Conservation (phyloP, 2,113 vertebrate species). For the Crotalus tigris region DNA sequence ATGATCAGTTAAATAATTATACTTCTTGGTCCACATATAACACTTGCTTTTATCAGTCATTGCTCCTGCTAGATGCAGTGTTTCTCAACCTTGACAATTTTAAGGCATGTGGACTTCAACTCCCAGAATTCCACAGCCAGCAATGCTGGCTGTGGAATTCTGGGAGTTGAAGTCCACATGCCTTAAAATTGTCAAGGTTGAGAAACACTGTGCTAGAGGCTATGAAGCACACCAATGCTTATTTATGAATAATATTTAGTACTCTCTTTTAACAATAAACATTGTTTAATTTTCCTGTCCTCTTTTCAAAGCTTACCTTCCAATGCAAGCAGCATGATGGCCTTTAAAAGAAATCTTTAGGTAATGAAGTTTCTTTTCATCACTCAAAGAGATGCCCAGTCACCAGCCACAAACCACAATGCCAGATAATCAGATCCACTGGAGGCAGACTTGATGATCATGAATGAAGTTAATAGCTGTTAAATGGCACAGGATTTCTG, state of each 20-base stretch:
- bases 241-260: slow-evolving; percentile 48
- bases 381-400: slow-evolving; percentile 33
- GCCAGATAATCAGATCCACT: neutral
- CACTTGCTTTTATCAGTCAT: slow-evolving; percentile 41
- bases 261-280: slow-evolving; percentile 25
- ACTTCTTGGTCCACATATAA: slow-evolving; percentile 31
- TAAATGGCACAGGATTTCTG: too few relatives aligned
- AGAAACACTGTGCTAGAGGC: slow-evolving; percentile 28
- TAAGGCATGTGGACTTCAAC: too few relatives aligned
- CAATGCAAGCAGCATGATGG: slow-evolving; percentile 31
- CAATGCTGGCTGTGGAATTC: too few relatives aligned
- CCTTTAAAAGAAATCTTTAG: slow-evolving; percentile 46
- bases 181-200: too few relatives aligned
- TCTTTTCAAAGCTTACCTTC: neutral
- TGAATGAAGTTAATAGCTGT: neutral
- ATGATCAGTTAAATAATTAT: slow-evolving; percentile 39
- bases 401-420: slow-evolving; percentile 40
- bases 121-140: too few relatives aligned
- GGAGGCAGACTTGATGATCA: neutral
- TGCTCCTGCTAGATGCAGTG: slow-evolving; percentile 24
- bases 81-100: too few relatives aligned
- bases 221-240: slow-evolving; percentile 58
- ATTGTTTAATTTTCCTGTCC: slow-evolving; percentile 45
- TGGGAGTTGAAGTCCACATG: too few relatives aligned
- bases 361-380: slow-evolving; percentile 5